Base-by-base conservation (phyloP, 2,797 vertebrate genomes). In the Pagetopsis macropterus region DNA sequence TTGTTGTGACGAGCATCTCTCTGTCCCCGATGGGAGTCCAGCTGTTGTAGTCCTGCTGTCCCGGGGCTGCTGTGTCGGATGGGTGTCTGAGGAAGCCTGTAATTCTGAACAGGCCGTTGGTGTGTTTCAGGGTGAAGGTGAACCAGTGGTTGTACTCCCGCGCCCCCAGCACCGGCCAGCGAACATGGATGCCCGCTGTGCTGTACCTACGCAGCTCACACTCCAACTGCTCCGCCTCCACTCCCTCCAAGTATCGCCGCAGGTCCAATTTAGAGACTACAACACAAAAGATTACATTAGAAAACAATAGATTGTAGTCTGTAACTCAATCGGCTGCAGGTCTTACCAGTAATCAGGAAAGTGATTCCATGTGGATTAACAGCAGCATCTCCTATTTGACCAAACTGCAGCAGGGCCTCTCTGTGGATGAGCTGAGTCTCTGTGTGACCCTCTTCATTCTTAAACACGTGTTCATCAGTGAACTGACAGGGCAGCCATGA, bases 401-500 rank as follows among this genome's bases (percentile, higher is more conserved):
- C 93, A 76, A 95, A 95, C 84, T 95, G 94, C 77, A 95, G 76
- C 70, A 87, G 66, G 4, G 89, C 91, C 48, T 91, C 65, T 88
- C 91, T 90, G 70, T 56, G 58, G 23, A 65, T 40, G 65, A 65
- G 77, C 17, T 63, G 41, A 1, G 87, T 90, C 15, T 94, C 91
- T 1, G 2, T 40, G 27, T 58, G 64, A 5, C 85, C 80, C 0
- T 90, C 75, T 0, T 7, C 2, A 31, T 91, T 89, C 17, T 45
- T 0, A 4, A 5, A 15, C 7, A 88, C 16, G 0, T n/a, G 60
- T 41, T 94, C 91, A 69, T 95, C 94, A 4, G 49, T 78, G 84
- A 95, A 94, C n/a, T 74, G 61, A 76, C 95, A 95, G 3, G 92
- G 87, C 58, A 95, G 76, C 94, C 93, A 94, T 40, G 76, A 61